phyloP scores from a whole-genome alignment of 1,140 invertebrate species.

The Ceratina calcarata region DNA sequence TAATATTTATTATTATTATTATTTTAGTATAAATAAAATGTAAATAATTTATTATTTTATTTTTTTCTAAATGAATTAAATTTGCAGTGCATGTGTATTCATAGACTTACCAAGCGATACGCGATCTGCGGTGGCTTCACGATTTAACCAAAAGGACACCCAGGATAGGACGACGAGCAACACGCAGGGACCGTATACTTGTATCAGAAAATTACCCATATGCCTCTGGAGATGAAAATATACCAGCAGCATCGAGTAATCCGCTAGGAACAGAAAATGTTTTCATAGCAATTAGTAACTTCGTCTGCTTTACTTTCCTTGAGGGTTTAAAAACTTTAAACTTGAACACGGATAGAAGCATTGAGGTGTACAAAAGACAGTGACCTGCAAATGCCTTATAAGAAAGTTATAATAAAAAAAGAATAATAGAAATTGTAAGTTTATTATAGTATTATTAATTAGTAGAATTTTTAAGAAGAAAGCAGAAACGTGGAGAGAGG shows the following conservation, averaged over 20 bases:
- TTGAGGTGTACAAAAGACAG: too few species aligned
- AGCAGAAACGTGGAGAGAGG: too few species aligned
- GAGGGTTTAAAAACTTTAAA: too few species aligned
- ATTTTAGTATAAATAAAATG: too few species aligned
- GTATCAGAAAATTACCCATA: conserved; percentile 93
- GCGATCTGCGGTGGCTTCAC: conserved; percentile 93
- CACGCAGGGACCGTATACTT: conserved; percentile 93
- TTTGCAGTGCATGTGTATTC: too few species aligned
- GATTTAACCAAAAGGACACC: conserved; percentile 95
- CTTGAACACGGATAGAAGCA: too few species aligned
- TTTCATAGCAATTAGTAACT: background rate
- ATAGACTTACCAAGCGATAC: conserved; percentile 87
- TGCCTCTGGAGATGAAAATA: conserved; percentile 91
- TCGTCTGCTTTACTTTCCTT: too few species aligned
- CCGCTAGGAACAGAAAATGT: conserved; percentile 79
- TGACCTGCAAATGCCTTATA: too few species aligned
- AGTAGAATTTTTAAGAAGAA: background rate
- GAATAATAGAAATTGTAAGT: background rate
- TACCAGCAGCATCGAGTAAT: conserved; percentile 90
- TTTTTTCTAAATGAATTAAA: too few species aligned
- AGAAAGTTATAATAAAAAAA: too few species aligned
- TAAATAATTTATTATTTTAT: too few species aligned
- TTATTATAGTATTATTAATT: background rate
- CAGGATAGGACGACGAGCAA: conserved; percentile 93
- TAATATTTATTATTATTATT: too few species aligned